Conservation (phyloP, 2,113 vertebrate genomes). For the Hyla sarda region DNA sequence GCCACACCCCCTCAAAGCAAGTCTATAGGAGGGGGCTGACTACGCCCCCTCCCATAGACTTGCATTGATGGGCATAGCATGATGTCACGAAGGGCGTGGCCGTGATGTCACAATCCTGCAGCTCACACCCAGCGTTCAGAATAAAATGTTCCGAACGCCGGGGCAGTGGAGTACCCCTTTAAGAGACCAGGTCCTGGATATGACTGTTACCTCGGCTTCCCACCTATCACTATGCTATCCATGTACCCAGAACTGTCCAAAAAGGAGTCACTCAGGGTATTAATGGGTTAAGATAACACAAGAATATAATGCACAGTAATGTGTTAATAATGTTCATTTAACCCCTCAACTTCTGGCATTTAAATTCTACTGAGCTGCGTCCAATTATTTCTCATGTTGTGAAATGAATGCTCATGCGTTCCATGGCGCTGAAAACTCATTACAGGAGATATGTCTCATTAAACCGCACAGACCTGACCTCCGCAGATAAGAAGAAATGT, state of each 20-base stretch:
- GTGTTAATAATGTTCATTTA: background rate
- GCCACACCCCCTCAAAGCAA: too few species aligned
- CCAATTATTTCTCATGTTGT: background rate
- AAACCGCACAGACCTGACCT: background rate
- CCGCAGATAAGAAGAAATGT: background rate
- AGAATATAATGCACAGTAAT: background rate
- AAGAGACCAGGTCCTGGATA: background rate
- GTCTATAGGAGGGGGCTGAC: too few species aligned
- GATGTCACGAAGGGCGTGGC: too few species aligned
- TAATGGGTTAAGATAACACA: background rate
- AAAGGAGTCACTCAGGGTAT: background rate
- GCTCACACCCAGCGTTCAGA: too few species aligned
- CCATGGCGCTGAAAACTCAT: background rate
- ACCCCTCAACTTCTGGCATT: background rate
- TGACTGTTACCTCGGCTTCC: background rate
- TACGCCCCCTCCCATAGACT: too few species aligned
- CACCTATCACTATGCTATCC: background rate
- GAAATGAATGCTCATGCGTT: background rate
- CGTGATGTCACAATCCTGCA: too few species aligned
- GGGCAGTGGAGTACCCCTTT: too few species aligned
- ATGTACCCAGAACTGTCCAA: background rate
- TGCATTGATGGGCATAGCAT: too few species aligned
- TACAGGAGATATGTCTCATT: background rate
- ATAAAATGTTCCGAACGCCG: too few species aligned
- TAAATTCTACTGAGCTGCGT: background rate